Evolutionary conservation across 1,140 invertebrate species (phyloP), one percentile per base, ranked within the genome.

Genomic region (Nixonia krombeini): DNA sequence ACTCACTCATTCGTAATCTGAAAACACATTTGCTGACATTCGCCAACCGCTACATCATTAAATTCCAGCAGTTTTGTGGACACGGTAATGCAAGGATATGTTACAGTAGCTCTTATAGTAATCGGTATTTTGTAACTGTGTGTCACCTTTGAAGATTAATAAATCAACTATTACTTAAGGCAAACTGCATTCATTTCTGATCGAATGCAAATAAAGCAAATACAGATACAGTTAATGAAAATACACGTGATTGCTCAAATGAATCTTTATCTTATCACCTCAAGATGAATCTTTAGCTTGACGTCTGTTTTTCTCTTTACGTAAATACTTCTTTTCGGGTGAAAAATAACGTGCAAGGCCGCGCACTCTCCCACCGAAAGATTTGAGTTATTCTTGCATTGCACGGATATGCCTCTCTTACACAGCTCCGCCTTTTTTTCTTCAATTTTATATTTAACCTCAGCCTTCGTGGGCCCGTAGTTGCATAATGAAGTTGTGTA

Each of bases 1-100:
- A 8, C 37, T 76, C 74, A 87, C 86, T 75, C 69, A 56, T 87
- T 87, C 53, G 73, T 72, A 0, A 86, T 41, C n/a, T 73, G 9
- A 3, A 86, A 29, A 15, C 52, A 49, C 46, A 78, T 79, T 21
- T 76, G 61, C 18, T 74, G 41, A 37, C 79, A 82, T 31, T 82
- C 61, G 8, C 86, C 86, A 40, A 84, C 70, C 9, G 74, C 53
- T 17, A 86, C 79, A n/a, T 76, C 52, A 6, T 63, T 73, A 56
- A 87, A 87, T 51, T 85, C 62, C 4, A 87, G 44, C n/a, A 13
- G 16, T 44, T 66, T 65, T 0, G 61, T 40, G 9, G 66, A 59
- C 2, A 74, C 40, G 4, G 47, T 75, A 1, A 86, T 6, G 3
- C 52, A 70, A 3, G 85, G 85, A 57, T 82, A 70, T 12, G 81